phyloP scores from a whole-genome alignment of 2,113 vertebrate species.

The Ia io region DNA sequence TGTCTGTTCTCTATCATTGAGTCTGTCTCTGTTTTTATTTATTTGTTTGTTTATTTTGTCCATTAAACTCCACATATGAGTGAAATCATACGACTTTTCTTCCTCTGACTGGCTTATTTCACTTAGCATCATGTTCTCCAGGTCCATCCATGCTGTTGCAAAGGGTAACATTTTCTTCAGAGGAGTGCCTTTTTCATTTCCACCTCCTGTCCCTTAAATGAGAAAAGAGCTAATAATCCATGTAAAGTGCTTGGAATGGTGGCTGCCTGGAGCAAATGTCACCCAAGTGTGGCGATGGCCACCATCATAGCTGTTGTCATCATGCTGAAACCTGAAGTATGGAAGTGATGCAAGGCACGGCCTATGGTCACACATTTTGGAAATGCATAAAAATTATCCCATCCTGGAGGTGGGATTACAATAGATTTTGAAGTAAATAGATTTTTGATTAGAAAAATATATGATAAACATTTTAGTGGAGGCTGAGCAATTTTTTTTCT shows the following conservation, averaged over 20 bases:
- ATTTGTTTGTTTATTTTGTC: too few species aligned
- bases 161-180: too few species aligned
- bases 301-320: not conserved
- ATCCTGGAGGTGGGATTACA: not conserved
- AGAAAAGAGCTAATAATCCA: not conserved
- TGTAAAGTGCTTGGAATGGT: not conserved
- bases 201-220: not conserved
- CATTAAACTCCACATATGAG: too few species aligned
- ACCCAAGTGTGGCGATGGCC: rapidly evolving
- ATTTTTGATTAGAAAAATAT: not conserved
- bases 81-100: too few species aligned
- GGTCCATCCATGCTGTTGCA: too few species aligned
- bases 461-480: not conserved
- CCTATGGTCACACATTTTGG: not conserved
- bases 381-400: not conserved
- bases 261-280: not conserved
- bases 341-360: not conserved
- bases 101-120: too few species aligned
- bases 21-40: too few species aligned
- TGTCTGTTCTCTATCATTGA: too few species aligned
- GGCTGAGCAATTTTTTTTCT: not conserved
- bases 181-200: not conserved
- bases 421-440: not conserved
- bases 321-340: not conserved
- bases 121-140: too few species aligned